These are phyloP conservation scores for Rhabdophis nuchalis DNA, from an alignment of 2,797 vertebrate genomes.

Conservation along the genomic window DNA sequence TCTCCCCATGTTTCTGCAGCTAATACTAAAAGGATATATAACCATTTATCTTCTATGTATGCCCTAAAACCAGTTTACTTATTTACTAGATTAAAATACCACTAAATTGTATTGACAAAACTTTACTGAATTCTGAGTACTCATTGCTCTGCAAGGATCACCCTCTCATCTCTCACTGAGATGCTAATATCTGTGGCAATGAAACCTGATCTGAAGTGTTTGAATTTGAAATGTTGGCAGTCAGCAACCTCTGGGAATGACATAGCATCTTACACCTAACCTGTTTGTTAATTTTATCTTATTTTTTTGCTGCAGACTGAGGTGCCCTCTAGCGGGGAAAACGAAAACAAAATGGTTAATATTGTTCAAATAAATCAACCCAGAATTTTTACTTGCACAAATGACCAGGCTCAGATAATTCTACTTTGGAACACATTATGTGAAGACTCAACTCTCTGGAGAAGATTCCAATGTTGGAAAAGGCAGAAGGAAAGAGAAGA, in stretches of 20 bases:
- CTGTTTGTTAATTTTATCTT: background rate
- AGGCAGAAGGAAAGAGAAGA: background rate
- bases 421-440: background rate
- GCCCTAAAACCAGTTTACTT: background rate
- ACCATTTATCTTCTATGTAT: background rate
- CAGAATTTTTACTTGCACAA: background rate
- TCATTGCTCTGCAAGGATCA: background rate
- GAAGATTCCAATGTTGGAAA: background rate
- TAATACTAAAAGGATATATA: background rate
- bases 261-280: fast-evolving
- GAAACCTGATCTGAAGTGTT: background rate
- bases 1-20: background rate
- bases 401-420: background rate
- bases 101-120: background rate
- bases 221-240: background rate
- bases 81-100: background rate
- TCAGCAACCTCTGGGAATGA: background rate
- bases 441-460: background rate
- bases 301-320: slow-evolving; percentile 51
- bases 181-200: fast-evolving
- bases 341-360: background rate
- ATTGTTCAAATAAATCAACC: background rate
- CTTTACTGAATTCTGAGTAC: fast-evolving
- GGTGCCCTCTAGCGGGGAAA: slow-evolving; percentile 65
- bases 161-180: background rate